Percentiles rank a stretch among this genome's conserved stretches.
Conservation (phyloP, 2,113 vertebrate species). For the Sylvietta virens region DNA sequence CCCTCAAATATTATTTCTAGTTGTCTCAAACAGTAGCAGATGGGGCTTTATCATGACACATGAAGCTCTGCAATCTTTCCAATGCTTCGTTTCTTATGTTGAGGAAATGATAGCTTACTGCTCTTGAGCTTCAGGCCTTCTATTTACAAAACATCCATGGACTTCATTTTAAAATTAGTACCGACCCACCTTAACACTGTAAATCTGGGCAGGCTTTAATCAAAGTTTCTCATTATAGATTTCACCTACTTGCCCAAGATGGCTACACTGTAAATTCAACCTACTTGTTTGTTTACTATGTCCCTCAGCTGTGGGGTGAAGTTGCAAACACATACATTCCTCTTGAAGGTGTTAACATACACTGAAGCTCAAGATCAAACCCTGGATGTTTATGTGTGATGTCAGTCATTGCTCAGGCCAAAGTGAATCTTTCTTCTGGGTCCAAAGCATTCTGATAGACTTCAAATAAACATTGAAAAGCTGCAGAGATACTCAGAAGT, state of each 20-base stretch:
- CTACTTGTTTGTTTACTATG: constrained; percentile 51
- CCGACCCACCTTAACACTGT: neutral
- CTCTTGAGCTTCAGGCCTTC: neutral
- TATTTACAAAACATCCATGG: neutral
- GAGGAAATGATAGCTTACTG: neutral
- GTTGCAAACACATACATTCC: constrained; percentile 67
- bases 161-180: neutral
- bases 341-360: constrained; percentile 66
- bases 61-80: neutral
- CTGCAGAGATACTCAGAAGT: constrained; percentile 36
- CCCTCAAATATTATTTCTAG: neutral
- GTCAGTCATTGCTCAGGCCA: constrained; percentile 71
- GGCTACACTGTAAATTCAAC: neutral
- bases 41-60: neutral
- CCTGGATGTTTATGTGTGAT: constrained; percentile 62
- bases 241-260: neutral
- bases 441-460: constrained; percentile 74
- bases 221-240: neutral
- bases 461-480: constrained; percentile 76
- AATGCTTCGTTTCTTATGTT: neutral
- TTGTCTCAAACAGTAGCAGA: neutral
- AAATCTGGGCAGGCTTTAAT: neutral
- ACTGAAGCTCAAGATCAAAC: constrained; percentile 68
- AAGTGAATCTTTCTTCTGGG: constrained; percentile 68
- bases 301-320: constrained; percentile 67